These are phyloP conservation scores for Zaprionus kolodkinae DNA, from an alignment of 1,140 invertebrate species.

Conservation along the genomic window DNA sequence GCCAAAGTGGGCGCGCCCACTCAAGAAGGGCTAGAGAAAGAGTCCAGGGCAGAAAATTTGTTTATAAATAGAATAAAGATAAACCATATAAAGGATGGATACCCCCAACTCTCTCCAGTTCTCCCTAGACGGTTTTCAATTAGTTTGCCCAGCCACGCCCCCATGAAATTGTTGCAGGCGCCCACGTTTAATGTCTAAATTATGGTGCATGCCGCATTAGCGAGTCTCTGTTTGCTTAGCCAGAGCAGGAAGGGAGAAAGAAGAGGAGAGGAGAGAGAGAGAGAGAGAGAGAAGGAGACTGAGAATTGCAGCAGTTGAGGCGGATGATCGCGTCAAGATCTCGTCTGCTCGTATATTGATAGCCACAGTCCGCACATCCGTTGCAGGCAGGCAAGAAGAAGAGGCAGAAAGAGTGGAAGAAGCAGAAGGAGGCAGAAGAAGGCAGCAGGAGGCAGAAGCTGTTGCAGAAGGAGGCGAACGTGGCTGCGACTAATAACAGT, in stretches of 20 bases:
- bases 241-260: constrained; percentile 13
- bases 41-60: not conserved
- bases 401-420: not conserved
- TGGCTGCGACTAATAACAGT: constrained; percentile 80
- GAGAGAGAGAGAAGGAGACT: constrained; percentile 22
- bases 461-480: constrained; percentile 23
- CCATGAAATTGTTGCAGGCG: constrained; percentile 29
- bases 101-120: not conserved
- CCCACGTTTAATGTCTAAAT: constrained; percentile 78
- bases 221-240: constrained; percentile 64
- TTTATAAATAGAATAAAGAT: constrained; percentile 6
- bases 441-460: not conserved
- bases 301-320: not conserved
- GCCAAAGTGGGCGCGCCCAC: not conserved
- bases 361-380: constrained; percentile 58
- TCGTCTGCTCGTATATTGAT: constrained; percentile 2
- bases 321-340: not conserved
- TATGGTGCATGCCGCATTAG: constrained; percentile 67
- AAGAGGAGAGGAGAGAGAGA: constrained; percentile 16
- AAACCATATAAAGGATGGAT: not conserved
- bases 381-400: constrained; percentile 38
- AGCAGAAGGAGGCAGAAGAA: not conserved
- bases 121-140: constrained; percentile 1
- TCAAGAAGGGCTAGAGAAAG: no score
- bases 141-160: constrained; percentile 44